Conservation (phyloP, 2,113 vertebrate species). For the Bubo blakistoni region DNA sequence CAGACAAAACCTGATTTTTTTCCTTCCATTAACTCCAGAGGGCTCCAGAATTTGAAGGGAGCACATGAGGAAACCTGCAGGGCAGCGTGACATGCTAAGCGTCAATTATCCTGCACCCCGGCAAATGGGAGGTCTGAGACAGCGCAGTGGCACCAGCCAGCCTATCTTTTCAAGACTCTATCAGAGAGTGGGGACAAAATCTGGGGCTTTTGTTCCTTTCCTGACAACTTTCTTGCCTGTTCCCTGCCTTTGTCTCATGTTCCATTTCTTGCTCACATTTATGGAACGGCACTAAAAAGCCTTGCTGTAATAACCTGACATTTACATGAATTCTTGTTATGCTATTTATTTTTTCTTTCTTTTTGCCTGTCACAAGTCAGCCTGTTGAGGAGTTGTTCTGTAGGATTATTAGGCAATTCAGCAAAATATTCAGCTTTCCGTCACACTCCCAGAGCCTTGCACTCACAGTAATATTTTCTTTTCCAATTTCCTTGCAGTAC, state of each 20-base stretch:
- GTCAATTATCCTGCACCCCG: background rate
- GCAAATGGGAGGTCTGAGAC: background rate
- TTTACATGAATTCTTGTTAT: background rate
- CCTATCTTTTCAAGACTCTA: background rate
- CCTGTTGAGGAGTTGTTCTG: background rate
- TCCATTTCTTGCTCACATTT: background rate
- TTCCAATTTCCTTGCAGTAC: background rate
- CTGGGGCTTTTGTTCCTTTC: background rate
- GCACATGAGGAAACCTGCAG: background rate
- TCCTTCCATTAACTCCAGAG: background rate
- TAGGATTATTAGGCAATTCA: background rate
- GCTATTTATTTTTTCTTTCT: background rate
- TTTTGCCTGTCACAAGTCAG: background rate
- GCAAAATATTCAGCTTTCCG: background rate
- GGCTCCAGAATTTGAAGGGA: background rate
- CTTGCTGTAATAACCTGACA: background rate
- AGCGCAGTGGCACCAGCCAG: fast-evolving
- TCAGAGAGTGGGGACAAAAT: background rate
- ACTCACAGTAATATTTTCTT: background rate
- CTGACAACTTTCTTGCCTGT: background rate
- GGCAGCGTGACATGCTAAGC: background rate
- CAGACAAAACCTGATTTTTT: background rate
- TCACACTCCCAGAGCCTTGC: background rate
- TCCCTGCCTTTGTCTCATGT: background rate
- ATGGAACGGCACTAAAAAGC: background rate